Evolutionary conservation across 2,888 invertebrate genomes (phyloP).

Genomic region (Drosophila diplacantha): DNA sequence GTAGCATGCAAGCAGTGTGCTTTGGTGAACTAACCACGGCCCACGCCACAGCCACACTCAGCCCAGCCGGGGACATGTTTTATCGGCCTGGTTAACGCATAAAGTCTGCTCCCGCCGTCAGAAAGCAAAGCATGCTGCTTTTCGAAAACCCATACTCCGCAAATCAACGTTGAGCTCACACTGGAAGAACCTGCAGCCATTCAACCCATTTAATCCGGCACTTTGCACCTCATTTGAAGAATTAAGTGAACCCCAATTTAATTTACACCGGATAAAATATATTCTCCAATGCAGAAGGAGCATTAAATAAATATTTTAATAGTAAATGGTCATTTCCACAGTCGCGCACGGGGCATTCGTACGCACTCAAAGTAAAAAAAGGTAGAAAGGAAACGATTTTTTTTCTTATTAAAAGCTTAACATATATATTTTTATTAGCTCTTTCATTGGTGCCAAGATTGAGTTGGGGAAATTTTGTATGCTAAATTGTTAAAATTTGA

Average conservation of each 20-base stretch:
- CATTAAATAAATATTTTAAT: neutral
- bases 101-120: constrained; percentile 20
- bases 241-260: neutral
- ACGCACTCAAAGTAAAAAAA: too few relatives aligned
- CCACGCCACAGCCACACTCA: constrained; percentile 21
- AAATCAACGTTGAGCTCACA: constrained; percentile 8
- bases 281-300: neutral
- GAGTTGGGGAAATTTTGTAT: too few relatives aligned
- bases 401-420: too few relatives aligned
- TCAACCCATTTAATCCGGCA: neutral
- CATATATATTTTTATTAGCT: too few relatives aligned
- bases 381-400: too few relatives aligned
- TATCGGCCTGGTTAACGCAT: constrained; percentile 55
- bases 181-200: constrained; percentile 9
- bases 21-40: constrained; percentile 18
- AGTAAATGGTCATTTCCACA: too few relatives aligned
- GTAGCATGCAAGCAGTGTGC: neutral
- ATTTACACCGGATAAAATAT: neutral
- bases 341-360: too few relatives aligned
- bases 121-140: constrained; percentile 21
- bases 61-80: constrained; percentile 47
- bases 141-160: constrained; percentile 2
- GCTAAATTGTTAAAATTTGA: too few relatives aligned
- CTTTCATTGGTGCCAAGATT: too few relatives aligned
- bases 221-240: neutral